Evolutionary conservation across 2,113 vertebrate genomes (phyloP).

Genomic region (Bubo blakistoni): DNA sequence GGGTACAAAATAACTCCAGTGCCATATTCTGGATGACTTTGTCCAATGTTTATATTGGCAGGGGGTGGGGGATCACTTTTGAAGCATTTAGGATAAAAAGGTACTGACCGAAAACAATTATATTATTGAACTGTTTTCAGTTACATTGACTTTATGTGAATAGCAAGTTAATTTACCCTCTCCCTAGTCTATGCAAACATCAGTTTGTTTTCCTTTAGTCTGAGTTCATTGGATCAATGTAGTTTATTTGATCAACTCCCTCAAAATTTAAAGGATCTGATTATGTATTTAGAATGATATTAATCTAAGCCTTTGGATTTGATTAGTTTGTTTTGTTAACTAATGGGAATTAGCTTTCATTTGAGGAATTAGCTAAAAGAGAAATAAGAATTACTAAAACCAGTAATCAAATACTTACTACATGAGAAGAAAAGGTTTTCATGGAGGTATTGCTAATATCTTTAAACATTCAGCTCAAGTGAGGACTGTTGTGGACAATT

Average conservation of each 20-base stretch:
- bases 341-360: background rate
- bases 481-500: background rate
- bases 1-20: background rate
- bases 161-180: background rate
- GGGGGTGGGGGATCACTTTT: background rate
- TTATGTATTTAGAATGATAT: background rate
- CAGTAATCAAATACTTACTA: background rate
- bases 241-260: background rate
- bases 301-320: background rate
- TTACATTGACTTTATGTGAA: background rate
- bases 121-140: background rate
- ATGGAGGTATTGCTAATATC: background rate
- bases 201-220: background rate
- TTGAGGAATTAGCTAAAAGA: background rate
- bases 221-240: background rate
- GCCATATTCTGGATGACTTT: background rate
- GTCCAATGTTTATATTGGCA: background rate
- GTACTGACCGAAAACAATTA: background rate
- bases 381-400: background rate
- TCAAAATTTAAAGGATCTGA: background rate
- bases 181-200: background rate
- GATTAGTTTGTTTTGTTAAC: background rate
- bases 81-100: background rate
- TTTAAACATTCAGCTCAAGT: background rate
- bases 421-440: background rate